A percentile compares a stretch with the other conserved stretches of the same genome.
phyloP scores from a whole-genome alignment of 2,797 vertebrate genomes.

The Takifugu ocellatus region DNA sequence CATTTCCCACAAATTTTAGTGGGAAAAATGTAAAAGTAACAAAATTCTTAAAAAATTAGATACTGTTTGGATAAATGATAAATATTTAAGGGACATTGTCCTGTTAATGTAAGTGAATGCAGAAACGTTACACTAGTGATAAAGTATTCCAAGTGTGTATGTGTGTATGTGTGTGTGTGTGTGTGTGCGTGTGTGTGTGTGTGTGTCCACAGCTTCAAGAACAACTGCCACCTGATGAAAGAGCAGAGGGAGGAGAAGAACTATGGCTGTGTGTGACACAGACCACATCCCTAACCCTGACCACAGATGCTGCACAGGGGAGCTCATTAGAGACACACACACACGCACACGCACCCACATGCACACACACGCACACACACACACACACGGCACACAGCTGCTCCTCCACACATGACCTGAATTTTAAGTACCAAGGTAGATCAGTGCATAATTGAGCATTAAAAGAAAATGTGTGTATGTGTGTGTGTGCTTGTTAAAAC shows the following conservation, averaged over 20 bases:
- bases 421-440: conserved; percentile 63
- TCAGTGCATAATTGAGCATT: conserved; percentile 58
- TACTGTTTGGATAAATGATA: too few species aligned
- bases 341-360: conserved; percentile 25
- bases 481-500: conserved; percentile 22
- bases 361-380: conserved; percentile 16
- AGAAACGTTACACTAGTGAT: too few species aligned
- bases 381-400: conserved; percentile 31
- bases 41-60: too few species aligned
- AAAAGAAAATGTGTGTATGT: conserved; percentile 17
- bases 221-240: conserved; percentile 51
- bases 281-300: conserved; percentile 9
- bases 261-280: conserved; percentile 44
- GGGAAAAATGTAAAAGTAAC: too few species aligned
- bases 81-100: too few species aligned
- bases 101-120: too few species aligned
- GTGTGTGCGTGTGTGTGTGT: background rate
- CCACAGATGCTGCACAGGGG: conserved; percentile 57
- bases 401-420: conserved; percentile 66
- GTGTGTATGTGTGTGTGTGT: conserved; percentile 6
- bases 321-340: conserved; percentile 56
- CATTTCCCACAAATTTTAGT: too few species aligned
- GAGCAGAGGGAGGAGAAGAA: conserved; percentile 46
- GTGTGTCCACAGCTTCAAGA: conserved; percentile 5
- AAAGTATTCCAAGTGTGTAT: background rate